Evolutionary conservation across 2,888 invertebrate species (phyloP).

Genomic region (Chrysolina haemoptera): DNA sequence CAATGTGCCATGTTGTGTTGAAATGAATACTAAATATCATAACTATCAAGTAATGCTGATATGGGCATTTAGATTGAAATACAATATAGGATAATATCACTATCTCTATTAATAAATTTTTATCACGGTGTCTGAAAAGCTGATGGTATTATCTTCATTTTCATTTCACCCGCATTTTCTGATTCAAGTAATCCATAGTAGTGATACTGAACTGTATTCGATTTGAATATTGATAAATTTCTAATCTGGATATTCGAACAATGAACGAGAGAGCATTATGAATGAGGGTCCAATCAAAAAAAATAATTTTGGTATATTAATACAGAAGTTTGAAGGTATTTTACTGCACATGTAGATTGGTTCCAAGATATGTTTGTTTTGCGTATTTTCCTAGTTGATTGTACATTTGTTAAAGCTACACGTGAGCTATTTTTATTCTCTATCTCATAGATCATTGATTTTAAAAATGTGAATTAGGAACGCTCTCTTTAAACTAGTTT

Average conservation of each 20-base stretch:
- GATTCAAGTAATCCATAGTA: neutral
- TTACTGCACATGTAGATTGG: too few species aligned
- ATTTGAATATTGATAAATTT: neutral
- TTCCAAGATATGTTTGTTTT: too few species aligned
- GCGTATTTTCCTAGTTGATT: too few species aligned
- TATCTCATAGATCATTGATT: too few species aligned
- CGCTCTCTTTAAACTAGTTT: too few species aligned
- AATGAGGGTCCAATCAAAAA: neutral
- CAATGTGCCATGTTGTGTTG: neutral
- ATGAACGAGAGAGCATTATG: neutral
- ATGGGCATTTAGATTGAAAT: too few species aligned
- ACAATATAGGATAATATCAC: neutral
- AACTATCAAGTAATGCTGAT: too few species aligned
- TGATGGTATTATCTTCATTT: conserved; percentile 1
- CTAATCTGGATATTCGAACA: neutral
- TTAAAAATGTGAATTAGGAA: too few species aligned
- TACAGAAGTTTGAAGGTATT: too few species aligned
- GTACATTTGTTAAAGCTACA: too few species aligned
- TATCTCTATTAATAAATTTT: neutral
- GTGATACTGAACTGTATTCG: neutral
- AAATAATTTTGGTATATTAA: neutral
- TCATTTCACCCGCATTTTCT: conserved; percentile 3
- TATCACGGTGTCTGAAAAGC: neutral
- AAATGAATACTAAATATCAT: neutral
- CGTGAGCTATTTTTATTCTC: too few species aligned